Percentiles rank a stretch among this genome's conserved stretches.
Conservation (phyloP, 2,113 vertebrate species). For the Atractosteus spatula region DNA sequence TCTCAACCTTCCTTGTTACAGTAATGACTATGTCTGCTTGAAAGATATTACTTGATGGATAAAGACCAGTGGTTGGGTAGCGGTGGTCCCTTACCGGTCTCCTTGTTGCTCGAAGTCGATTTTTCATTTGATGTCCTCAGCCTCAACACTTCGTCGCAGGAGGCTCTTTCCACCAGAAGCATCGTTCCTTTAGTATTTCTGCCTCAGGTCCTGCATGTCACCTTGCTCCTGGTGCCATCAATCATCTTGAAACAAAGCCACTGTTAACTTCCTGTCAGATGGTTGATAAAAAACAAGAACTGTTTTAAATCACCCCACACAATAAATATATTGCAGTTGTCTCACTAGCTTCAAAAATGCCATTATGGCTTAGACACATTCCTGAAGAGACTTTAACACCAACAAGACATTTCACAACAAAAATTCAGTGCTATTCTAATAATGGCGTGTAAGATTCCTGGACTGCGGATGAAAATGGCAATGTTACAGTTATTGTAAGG, state of each 20-base stretch:
- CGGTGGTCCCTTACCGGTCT: constrained; percentile 36
- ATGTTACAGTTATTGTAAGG: too few relatives aligned
- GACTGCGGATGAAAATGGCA: too few relatives aligned
- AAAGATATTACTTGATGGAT: too few relatives aligned
- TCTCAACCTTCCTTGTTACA: too few relatives aligned
- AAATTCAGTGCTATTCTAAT: too few relatives aligned
- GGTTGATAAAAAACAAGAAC: not conserved
- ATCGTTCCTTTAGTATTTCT: constrained; percentile 30
- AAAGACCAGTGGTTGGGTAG: not conserved
- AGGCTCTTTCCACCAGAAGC: constrained; percentile 38
- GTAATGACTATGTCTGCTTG: too few relatives aligned
- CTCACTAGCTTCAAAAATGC: not conserved
- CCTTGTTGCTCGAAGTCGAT: constrained; percentile 44
- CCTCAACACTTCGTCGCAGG: constrained; percentile 34
- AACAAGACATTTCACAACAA: too few relatives aligned
- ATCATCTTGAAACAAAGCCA: constrained; percentile 6
- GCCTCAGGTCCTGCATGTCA: not conserved
- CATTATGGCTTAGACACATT: too few relatives aligned
- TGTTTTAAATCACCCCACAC: not conserved
- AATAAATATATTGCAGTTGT: not conserved
- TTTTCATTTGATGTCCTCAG: constrained; percentile 57
- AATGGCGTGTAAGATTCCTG: too few relatives aligned
- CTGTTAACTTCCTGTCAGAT: not conserved
- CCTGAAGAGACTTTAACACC: too few relatives aligned
- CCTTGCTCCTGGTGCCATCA: not conserved